Evolutionary conservation across 2,888 invertebrate species (phyloP).

Genomic region (Carpatolechia fugitivella): DNA sequence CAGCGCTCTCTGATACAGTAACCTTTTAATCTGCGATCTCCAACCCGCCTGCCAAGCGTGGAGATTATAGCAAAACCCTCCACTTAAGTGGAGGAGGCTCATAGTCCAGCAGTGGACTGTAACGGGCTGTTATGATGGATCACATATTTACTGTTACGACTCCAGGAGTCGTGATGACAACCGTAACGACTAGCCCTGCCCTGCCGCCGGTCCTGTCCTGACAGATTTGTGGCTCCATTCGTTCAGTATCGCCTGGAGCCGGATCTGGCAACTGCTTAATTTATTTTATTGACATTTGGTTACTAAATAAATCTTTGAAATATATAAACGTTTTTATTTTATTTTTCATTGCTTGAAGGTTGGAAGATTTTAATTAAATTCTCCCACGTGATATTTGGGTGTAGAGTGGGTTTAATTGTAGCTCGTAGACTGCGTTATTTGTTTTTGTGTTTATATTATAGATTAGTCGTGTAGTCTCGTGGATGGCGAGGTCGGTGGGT

Average conservation of each 20-base stretch:
- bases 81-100: too few species aligned
- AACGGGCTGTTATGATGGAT: too few species aligned
- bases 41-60: too few species aligned
- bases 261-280: background rate
- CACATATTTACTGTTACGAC: background rate
- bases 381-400: too few species aligned
- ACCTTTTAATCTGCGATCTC: too few species aligned
- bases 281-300: conserved; percentile 3
- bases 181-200: background rate
- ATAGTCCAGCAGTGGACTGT: too few species aligned
- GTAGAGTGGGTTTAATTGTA: too few species aligned
- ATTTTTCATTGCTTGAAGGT: too few species aligned
- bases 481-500: background rate
- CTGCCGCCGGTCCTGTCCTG: background rate
- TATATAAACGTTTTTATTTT: too few species aligned
- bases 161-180: background rate
- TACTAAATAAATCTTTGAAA: background rate
- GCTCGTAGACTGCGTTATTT: background rate
- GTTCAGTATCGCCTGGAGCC: background rate
- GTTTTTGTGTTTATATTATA: background rate
- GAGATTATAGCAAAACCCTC: too few species aligned
- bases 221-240: background rate
- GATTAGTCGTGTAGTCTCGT: background rate
- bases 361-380: too few species aligned
- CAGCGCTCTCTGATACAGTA: too few species aligned